A percentile compares a stretch with the other conserved stretches of the same genome.
Evolutionary conservation across 2,797 vertebrate species (phyloP).

Genomic region (Betta splendens): DNA sequence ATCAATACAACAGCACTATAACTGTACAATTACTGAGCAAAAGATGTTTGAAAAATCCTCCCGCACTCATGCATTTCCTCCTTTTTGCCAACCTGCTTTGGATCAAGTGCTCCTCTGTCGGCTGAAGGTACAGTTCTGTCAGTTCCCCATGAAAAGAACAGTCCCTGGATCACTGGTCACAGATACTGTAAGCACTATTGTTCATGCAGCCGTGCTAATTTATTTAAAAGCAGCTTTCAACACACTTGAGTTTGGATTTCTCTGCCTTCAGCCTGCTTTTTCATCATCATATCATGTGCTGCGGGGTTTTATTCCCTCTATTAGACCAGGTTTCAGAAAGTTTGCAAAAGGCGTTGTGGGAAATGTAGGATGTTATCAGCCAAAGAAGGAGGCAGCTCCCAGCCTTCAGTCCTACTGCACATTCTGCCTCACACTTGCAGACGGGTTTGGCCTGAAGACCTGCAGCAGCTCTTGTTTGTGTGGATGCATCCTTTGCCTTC

Average conservation of each 20-base stretch:
- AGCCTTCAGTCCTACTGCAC: not conserved
- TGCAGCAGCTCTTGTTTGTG: not conserved
- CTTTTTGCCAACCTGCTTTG: not conserved
- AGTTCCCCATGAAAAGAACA: not conserved
- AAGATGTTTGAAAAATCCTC: too few relatives aligned
- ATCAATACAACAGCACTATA: too few relatives aligned
- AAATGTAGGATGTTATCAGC: too few relatives aligned
- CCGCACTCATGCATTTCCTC: too few relatives aligned
- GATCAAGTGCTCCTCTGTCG: not conserved
- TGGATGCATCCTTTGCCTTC: slow-evolving; percentile 2
- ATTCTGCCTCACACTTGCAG: slow-evolving; percentile 6
- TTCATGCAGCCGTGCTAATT: slow-evolving; percentile 26
- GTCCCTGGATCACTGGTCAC: slow-evolving; percentile 3
- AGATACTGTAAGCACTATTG: not conserved
- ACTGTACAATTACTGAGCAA: too few relatives aligned
- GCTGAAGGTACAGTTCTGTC: too few relatives aligned
- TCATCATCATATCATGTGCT: not conserved
- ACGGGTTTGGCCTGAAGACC: not conserved
- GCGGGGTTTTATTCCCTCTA: slow-evolving; percentile 7
- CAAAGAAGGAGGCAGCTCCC: not conserved
- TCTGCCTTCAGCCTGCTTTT: slow-evolving; percentile 1
- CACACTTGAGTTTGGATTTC: not conserved
- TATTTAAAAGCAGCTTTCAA: slow-evolving; percentile 6
- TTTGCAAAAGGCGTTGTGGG: too few relatives aligned
- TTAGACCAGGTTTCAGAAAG: too few relatives aligned